These are phyloP conservation scores for Erpornis zantholeuca DNA, from an alignment of 2,113 vertebrate genomes.

Conservation along the genomic window DNA sequence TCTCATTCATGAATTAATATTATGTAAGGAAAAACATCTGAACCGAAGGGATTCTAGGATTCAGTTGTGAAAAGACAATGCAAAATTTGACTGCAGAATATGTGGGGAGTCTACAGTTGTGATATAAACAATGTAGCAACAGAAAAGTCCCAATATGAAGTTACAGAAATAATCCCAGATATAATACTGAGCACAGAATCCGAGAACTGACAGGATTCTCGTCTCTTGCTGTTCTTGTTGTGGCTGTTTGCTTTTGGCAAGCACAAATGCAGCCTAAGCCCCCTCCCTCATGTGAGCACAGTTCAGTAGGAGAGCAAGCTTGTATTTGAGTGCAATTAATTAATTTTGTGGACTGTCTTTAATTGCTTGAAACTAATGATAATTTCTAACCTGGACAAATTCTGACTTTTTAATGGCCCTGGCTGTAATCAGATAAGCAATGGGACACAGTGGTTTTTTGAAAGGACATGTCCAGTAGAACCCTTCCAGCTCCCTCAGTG, in stretches of 20 bases:
- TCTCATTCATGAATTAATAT: background rate
- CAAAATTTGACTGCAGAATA: background rate
- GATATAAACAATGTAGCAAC: background rate
- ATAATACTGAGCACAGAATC: background rate
- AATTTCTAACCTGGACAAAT: background rate
- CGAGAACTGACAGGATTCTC: background rate
- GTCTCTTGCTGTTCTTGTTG: background rate
- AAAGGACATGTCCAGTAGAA: fast-evolving
- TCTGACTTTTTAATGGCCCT: background rate
- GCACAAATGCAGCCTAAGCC: background rate
- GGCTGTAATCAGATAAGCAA: background rate
- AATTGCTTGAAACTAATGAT: background rate
- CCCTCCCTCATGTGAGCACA: background rate
- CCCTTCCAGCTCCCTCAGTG: background rate
- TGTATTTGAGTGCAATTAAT: background rate
- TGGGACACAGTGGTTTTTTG: background rate
- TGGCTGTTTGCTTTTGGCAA: background rate
- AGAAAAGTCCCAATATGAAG: background rate
- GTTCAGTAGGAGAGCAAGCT: background rate
- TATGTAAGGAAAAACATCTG: background rate
- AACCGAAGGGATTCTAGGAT: background rate
- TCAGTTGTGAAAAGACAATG: background rate
- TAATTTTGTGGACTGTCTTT: background rate
- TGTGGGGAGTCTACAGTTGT: background rate
- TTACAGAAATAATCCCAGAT: background rate